Base-by-base conservation (phyloP, 2,888 invertebrate species). In the Dasysyrphus albostriatus region DNA sequence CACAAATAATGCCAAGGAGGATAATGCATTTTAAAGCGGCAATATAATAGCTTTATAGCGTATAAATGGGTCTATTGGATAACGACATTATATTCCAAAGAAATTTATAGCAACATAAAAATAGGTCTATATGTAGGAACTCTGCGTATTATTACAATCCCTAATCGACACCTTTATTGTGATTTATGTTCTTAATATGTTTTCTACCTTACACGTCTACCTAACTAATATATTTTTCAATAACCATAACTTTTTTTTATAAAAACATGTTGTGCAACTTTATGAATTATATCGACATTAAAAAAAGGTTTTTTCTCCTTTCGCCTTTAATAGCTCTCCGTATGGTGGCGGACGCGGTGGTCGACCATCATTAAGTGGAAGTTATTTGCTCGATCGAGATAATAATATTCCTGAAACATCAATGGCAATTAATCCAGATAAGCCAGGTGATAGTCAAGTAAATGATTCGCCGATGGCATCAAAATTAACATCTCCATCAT, bases 271-370 rank as follows among this genome's bases (percentile, higher is more conserved):
- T 39, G 19, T 39, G 19, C 49, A 70, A 14, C 39, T 61, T 24
- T 54, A 39, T 87, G 87, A 87, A 87, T 83, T 79, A 83, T 83
- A 83, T 79, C 87, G 65, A 87, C 90, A 93, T 92, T 92, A 90
- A 92, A 89, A 90, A 91, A 90, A 92, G 93, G 91, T 90, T 91
- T 87, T 89, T 89, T 89, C 91, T 93, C 75, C 90, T 93, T 88
- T 92, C 93, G 88, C 93, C 93, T 88, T 91, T 93, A 89, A 77
- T 92, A 93, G 93, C 93, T 89, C 92, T 93, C 88, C 92, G 90
- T 93, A 93, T 89, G 91, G 92, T 70, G 91, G 92, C 88, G 89
- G 90, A 90, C 90, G 91, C 61, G 85, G 89, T 88, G 85, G 89
- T 88, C 91, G 91, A 85, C 91, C 92, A 88, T 85, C 92, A 88